phyloP scores from a whole-genome alignment of 2,888 invertebrate genomes.

The Gibbula magus region DNA sequence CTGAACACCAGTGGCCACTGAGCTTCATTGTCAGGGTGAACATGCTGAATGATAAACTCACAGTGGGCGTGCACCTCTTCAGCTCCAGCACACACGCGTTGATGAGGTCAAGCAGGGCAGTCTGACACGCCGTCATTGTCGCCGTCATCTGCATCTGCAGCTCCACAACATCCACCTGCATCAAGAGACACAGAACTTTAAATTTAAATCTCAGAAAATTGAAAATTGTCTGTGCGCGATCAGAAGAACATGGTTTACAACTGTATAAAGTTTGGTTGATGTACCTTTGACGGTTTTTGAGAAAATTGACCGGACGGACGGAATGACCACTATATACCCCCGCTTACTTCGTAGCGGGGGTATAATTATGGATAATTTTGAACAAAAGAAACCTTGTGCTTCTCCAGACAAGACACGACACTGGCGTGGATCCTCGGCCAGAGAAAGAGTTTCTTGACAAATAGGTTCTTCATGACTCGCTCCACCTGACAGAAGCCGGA shows the following conservation, averaged over 20 bases:
- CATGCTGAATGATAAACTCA: constrained; percentile 73
- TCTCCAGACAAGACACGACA: constrained; percentile 80
- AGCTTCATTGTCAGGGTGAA: no score
- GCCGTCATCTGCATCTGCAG: constrained; percentile 88
- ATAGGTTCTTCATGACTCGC: constrained; percentile 92
- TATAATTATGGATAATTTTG: no score
- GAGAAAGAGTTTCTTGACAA: constrained; percentile 90
- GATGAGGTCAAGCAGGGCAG: constrained; percentile 93
- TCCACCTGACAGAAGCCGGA: constrained; percentile 94
- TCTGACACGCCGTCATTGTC: constrained; percentile 89
- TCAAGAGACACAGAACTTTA: neutral
- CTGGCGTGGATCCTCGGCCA: constrained; percentile 91
- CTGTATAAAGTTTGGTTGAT: no score
- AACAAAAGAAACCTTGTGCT: constrained; percentile 77
- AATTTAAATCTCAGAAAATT: no score
- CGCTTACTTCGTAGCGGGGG: no score
- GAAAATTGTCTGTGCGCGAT: no score
- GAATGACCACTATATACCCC: no score
- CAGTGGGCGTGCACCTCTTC: constrained; percentile 87
- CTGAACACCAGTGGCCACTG: no score
- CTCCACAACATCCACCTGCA: constrained; percentile 84
- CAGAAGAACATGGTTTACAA: no score
- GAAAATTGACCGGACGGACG: no score
- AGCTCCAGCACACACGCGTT: constrained; percentile 93
- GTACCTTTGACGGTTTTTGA: no score